Evolutionary conservation across 2,797 vertebrate species (phyloP).

Genomic region (Lacerta viridis): DNA sequence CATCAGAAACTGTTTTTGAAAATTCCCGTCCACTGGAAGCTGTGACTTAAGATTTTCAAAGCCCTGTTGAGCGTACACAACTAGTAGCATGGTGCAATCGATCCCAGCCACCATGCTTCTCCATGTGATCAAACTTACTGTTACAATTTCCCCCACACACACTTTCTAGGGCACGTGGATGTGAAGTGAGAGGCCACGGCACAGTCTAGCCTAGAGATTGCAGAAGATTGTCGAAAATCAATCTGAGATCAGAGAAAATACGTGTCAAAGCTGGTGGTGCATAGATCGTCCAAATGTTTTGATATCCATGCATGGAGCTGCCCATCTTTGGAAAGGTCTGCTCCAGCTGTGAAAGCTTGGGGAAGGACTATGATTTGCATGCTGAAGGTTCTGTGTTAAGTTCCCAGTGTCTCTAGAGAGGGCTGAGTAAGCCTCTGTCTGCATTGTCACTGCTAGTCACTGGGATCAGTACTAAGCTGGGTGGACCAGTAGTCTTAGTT

Average conservation of each 20-base stretch:
- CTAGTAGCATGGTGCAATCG: not conserved
- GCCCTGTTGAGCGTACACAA: no score
- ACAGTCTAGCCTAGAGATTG: not conserved
- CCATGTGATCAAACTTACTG: not conserved
- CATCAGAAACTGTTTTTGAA: not conserved
- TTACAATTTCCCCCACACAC: not conserved
- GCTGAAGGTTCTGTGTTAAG: not conserved
- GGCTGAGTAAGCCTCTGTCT: no score
- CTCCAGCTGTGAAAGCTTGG: not conserved
- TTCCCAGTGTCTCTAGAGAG: no score
- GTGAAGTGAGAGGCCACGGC: not conserved
- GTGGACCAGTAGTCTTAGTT: no score
- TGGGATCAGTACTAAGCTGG: no score
- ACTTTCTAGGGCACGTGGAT: not conserved
- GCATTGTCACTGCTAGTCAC: no score
- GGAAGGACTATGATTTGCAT: not conserved
- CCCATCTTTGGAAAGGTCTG: not conserved
- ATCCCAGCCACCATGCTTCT: not conserved
- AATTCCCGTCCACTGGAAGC: not conserved
- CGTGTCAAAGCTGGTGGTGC: not conserved
- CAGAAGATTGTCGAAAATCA: not conserved
- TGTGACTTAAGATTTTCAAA: not conserved
- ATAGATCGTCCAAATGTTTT: not conserved
- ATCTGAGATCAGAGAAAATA: not conserved
- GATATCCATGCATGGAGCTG: not conserved